Evolutionary conservation across 1,140 invertebrate genomes (phyloP).

Genomic region (Leucophenga varia): DNA sequence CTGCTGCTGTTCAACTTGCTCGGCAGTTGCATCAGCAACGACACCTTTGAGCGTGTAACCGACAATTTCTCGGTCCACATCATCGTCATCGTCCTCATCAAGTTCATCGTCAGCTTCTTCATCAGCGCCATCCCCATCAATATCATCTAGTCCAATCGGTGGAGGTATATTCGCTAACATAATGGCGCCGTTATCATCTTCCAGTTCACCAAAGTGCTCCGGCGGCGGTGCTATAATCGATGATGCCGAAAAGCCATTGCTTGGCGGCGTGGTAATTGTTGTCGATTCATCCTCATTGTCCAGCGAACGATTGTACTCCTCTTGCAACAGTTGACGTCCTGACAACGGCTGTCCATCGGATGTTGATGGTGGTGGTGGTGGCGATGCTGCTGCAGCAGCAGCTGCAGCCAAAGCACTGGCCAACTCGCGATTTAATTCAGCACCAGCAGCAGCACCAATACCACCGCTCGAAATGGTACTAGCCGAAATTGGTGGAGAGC

Average conservation of each 20-base stretch:
- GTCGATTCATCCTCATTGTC: constrained; percentile 50
- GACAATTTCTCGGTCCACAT: too few relatives aligned
- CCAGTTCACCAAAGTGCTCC: constrained; percentile 39
- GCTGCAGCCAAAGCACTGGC: constrained; percentile 7
- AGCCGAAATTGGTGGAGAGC: constrained; percentile 4
- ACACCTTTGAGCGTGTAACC: too few relatives aligned
- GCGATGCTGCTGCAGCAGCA: constrained; percentile 7
- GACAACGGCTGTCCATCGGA: constrained; percentile 10
- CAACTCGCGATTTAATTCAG: constrained; percentile 2
- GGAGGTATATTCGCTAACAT: constrained; percentile 37
- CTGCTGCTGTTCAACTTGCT: too few relatives aligned
- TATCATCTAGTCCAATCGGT: constrained; percentile 22
- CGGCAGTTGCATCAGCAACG: too few relatives aligned
- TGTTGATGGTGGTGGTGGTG: too few relatives aligned
- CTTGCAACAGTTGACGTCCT: constrained; percentile 17
- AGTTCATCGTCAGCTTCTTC: constrained; percentile 5
- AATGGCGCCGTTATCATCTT: constrained; percentile 8
- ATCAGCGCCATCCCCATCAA: constrained; percentile 29
- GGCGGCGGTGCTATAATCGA: constrained; percentile 47
- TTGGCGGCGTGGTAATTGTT: constrained; percentile 50
- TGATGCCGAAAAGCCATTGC: constrained; percentile 50
- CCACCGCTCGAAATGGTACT: not conserved
- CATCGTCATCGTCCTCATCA: constrained; percentile 6
- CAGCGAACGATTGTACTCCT: constrained; percentile 39
- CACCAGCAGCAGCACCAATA: constrained; percentile 1